Conservation (phyloP, 2,797 vertebrate genomes). For the Myotis findleyi region DNA sequence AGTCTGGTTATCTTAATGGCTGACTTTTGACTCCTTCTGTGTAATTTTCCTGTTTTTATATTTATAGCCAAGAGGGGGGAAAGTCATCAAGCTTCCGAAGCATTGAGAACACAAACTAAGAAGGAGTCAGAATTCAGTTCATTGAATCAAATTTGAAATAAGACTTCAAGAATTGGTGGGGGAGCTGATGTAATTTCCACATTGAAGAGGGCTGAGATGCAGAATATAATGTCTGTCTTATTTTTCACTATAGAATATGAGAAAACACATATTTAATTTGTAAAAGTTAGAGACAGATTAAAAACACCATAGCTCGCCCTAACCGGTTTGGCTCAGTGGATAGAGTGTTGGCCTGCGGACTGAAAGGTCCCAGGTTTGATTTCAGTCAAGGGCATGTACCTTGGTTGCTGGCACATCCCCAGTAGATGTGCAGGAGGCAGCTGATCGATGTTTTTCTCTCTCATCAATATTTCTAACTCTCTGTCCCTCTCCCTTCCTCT, state of each 20-base stretch:
- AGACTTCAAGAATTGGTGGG: neutral
- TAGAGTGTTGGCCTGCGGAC: too few species aligned
- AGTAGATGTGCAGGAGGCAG: too few species aligned
- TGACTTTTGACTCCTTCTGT: neutral
- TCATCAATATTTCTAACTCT: too few species aligned
- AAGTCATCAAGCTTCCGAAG: neutral
- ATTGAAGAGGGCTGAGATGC: neutral
- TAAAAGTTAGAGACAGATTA: neutral
- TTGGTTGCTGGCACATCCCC: too few species aligned
- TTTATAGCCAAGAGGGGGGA: neutral
- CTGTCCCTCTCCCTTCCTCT: too few species aligned
- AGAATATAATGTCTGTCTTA: neutral
- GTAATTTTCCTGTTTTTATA: conserved; percentile 16
- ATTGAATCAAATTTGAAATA: neutral
- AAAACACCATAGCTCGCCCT: neutral
- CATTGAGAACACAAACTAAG: neutral
- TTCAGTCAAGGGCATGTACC: too few species aligned
- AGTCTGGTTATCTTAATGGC: neutral
- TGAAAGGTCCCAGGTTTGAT: too few species aligned
- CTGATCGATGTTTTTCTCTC: too few species aligned
- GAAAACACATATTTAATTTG: conserved; percentile 1
- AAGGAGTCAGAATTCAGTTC: neutral
- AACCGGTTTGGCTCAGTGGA: too few species aligned
- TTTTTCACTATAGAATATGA: neutral
- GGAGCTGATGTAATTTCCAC: neutral